Conservation (phyloP, 2,113 vertebrate species). For the Elanoides forficatus region DNA sequence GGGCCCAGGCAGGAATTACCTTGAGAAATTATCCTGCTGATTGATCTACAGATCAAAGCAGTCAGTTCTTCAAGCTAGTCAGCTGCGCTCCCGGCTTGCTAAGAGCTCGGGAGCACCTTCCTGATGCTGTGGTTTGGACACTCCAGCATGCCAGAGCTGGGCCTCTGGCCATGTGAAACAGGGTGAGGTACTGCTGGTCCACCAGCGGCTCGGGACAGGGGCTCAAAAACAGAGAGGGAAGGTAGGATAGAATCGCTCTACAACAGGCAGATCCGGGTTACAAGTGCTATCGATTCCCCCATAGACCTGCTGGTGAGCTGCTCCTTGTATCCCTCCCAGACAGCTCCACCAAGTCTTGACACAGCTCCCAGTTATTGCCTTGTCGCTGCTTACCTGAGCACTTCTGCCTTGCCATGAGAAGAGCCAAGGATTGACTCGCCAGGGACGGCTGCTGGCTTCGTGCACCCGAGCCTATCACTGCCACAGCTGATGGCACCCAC, state of each 20-base stretch:
- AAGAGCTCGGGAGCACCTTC: background rate
- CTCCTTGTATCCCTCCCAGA: accelerated
- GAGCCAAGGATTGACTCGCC: background rate
- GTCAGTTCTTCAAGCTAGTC: background rate
- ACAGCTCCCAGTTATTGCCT: background rate
- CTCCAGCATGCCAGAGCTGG: background rate
- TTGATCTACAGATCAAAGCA: background rate
- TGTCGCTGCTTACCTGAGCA: background rate
- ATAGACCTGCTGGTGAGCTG: background rate
- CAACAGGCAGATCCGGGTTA: too few relatives aligned
- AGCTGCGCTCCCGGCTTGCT: background rate
- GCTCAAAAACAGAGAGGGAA: background rate
- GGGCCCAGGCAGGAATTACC: background rate
- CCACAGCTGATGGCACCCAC: background rate
- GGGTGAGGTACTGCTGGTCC: background rate
- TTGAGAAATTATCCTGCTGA: background rate
- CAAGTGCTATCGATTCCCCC: accelerated
- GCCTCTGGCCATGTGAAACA: accelerated
- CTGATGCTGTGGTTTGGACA: background rate
- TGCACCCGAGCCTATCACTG: background rate
- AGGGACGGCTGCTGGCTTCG: background rate
- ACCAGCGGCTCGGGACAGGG: background rate
- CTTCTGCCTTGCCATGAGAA: accelerated
- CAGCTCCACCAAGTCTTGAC: accelerated
- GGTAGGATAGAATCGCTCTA: too few relatives aligned